Conservation (phyloP, 2,888 invertebrate genomes). For the Empis stercorea region DNA sequence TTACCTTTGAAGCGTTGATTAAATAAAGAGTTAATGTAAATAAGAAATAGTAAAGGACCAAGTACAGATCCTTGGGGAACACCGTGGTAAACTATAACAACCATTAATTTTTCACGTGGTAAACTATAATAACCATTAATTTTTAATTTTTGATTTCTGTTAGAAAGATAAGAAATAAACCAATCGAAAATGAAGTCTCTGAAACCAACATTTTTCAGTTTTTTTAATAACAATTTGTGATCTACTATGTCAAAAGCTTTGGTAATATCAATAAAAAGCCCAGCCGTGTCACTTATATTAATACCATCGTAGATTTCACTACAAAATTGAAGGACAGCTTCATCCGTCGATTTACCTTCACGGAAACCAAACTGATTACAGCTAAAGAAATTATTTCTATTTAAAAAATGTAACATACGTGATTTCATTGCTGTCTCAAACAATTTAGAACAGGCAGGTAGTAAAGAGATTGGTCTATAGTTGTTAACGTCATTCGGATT, state of each 20-base stretch:
- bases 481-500: no score
- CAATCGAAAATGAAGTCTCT: neutral
- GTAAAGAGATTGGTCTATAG: no score
- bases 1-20: neutral
- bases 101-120: no score
- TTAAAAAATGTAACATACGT: no score
- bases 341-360: slow-evolving; percentile 1
- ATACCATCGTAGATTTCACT: neutral
- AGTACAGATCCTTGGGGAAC: neutral
- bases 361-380: no score
- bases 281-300: neutral
- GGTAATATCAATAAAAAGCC: neutral
- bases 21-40: no score
- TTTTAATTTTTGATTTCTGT: neutral
- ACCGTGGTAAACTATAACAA: no score
- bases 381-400: no score
- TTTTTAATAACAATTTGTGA: neutral
- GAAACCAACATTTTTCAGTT: neutral
- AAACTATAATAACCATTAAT: no score
- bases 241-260: neutral
- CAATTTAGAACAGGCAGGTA: no score
- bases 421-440: no score
- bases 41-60: neutral
- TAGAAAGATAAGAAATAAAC: neutral
- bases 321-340: slow-evolving; percentile 3